A percentile compares a stretch with the other conserved stretches of the same genome.
These are phyloP conservation scores for Drosophila nannoptera DNA, from an alignment of 1,140 invertebrate species.

Conservation along the genomic window DNA sequence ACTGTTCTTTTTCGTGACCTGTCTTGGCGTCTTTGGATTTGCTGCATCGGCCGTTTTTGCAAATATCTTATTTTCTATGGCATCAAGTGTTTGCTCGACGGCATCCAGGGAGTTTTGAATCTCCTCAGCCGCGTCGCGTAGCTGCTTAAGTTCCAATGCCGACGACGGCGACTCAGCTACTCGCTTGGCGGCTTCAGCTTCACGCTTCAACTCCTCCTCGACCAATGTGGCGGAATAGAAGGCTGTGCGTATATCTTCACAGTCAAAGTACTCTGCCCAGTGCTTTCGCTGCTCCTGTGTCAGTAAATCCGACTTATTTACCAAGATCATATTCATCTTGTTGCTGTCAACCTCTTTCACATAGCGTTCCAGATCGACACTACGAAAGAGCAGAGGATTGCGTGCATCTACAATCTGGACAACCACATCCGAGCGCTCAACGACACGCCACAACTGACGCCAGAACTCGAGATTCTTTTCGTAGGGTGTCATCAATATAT, in stretches of 20 bases:
- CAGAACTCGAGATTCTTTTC: slow-evolving; percentile 99
- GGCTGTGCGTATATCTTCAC: slow-evolving; percentile 83
- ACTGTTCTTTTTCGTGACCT: slow-evolving; percentile 77
- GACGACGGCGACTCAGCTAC: slow-evolving; percentile 43
- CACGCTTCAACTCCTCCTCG: slow-evolving; percentile 81
- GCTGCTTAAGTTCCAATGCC: slow-evolving; percentile 55
- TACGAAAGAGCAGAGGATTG: slow-evolving; percentile 97
- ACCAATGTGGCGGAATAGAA: slow-evolving; percentile 91
- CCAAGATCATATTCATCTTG: slow-evolving; percentile 91
- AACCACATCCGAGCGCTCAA: slow-evolving; percentile 97
- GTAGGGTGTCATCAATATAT: slow-evolving; percentile 94
- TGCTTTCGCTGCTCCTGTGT: slow-evolving; percentile 87
- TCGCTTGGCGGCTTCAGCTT: slow-evolving; percentile 73
- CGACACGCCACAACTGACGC: slow-evolving; percentile 98
- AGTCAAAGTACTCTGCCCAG: slow-evolving; percentile 94
- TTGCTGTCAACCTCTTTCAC: slow-evolving; percentile 89
- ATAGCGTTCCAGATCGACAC: slow-evolving; percentile 96
- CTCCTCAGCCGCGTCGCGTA: slow-evolving; percentile 78
- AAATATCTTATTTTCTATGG: slow-evolving; percentile 77
- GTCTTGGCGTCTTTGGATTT: slow-evolving; percentile 23
- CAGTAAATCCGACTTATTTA: slow-evolving; percentile 99
- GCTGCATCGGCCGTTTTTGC: not conserved
- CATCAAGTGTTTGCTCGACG: slow-evolving; percentile 80
- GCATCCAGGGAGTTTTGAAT: slow-evolving; percentile 80
- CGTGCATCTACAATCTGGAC: slow-evolving; percentile 98